Evolutionary conservation across 2,888 invertebrate genomes (phyloP).

Genomic region (Archaeoteleia sp.): DNA sequence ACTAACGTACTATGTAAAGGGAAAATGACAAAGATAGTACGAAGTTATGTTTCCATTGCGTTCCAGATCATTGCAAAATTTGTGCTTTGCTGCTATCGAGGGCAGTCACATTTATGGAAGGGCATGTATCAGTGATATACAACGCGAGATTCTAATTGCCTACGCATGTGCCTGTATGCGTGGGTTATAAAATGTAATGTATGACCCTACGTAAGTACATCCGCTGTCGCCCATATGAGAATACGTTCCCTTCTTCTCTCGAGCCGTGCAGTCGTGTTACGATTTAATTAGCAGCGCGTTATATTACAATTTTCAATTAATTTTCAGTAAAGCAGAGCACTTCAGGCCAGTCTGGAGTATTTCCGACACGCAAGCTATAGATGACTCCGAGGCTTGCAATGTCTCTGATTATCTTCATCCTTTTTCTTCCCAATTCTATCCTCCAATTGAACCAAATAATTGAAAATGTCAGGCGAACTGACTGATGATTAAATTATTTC

Average conservation of each 20-base stretch:
- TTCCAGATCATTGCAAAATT: too few species aligned
- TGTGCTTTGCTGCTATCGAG: neutral
- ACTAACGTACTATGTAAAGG: too few species aligned
- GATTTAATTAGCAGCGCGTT: slow-evolving; percentile 55
- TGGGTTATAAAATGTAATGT: slow-evolving; percentile 20
- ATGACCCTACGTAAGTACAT: slow-evolving; percentile 19
- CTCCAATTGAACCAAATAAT: slow-evolving; percentile 26
- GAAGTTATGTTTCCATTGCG: too few species aligned
- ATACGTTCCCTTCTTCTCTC: slow-evolving; percentile 7
- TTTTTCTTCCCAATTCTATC: slow-evolving; percentile 23
- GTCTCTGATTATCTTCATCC: slow-evolving; percentile 15
- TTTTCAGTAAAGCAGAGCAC: slow-evolving; percentile 2
- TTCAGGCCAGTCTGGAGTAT: slow-evolving; percentile 14
- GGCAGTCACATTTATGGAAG: neutral
- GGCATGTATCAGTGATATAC: slow-evolving; percentile 10
- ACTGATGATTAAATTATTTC: slow-evolving; percentile 7
- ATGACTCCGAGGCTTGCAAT: slow-evolving; percentile 7
- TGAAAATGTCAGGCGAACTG: slow-evolving; percentile 18
- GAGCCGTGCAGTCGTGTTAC: slow-evolving; percentile 31
- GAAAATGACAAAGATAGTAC: too few species aligned
- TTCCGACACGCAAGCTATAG: slow-evolving; percentile 10
- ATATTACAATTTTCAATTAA: slow-evolving; percentile 57
- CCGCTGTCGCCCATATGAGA: slow-evolving; percentile 16
- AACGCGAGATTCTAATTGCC: slow-evolving; percentile 13
- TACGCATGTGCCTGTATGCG: slow-evolving; percentile 11